These are phyloP conservation scores for Synergus itoensis DNA, from an alignment of 2,888 invertebrate genomes.

Conservation along the genomic window DNA sequence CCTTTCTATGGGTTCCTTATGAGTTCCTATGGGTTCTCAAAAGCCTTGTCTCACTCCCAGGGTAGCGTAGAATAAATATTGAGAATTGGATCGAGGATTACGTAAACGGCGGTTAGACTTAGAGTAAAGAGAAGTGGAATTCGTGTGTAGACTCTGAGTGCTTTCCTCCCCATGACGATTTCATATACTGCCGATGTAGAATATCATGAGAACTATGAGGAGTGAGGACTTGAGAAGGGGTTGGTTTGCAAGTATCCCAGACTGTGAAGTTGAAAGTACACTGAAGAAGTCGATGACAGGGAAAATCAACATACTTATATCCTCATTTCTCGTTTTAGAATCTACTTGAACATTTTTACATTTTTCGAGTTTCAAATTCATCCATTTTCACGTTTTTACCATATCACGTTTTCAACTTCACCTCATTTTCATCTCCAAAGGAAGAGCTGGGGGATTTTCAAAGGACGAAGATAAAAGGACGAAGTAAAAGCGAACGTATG, in stretches of 20 bases:
- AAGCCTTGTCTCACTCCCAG: conserved; percentile 4
- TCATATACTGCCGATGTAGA: conserved; percentile 29
- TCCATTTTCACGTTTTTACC: neutral
- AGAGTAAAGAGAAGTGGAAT: conserved; percentile 31
- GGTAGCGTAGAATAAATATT: conserved; percentile 32
- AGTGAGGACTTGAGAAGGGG: neutral
- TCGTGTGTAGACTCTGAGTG: conserved; percentile 5
- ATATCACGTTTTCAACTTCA: neutral
- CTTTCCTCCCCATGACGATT: conserved; percentile 10
- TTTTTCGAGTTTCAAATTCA: neutral
- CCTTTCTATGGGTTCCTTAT: conserved; percentile 8
- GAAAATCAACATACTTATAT: conserved; percentile 21
- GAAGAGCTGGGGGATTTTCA: neutral
- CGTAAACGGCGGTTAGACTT: conserved; percentile 40
- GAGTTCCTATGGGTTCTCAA: no score
- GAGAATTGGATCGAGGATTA: conserved; percentile 37
- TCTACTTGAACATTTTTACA: neutral
- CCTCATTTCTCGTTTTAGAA: conserved; percentile 25
- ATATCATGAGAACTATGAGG: neutral
- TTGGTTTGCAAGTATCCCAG: neutral
- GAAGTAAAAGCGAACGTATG: neutral
- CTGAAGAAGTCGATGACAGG: neutral
- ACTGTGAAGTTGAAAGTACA: neutral
- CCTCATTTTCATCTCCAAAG: neutral
- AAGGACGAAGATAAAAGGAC: neutral